Percentiles rank a stretch among this genome's conserved stretches.
These are phyloP conservation scores for Cololabis saira DNA, from an alignment of 2,113 vertebrate species.

Conservation along the genomic window DNA sequence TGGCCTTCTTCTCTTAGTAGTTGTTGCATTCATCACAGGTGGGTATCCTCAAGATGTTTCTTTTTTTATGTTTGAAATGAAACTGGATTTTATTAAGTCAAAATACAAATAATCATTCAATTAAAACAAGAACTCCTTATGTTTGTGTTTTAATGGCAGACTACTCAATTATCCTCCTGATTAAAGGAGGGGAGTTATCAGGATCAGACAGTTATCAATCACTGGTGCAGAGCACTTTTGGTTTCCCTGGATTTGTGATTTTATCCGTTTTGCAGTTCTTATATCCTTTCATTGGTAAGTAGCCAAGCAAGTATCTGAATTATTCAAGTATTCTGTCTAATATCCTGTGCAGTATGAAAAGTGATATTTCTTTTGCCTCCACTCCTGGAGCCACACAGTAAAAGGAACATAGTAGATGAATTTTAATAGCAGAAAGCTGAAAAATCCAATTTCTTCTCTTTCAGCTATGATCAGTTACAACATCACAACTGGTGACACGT, in stretches of 20 bases:
- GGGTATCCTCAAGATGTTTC: background rate
- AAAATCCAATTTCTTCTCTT: slow-evolving; percentile 46
- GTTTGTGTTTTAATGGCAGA: slow-evolving; percentile 78
- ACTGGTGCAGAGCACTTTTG: slow-evolving; percentile 89
- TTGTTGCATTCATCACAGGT: slow-evolving; percentile 91
- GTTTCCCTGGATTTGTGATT: slow-evolving; percentile 88
- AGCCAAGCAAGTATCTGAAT: background rate
- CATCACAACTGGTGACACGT: slow-evolving; percentile 92
- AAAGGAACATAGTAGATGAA: background rate
- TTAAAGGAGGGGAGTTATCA: slow-evolving; percentile 91
- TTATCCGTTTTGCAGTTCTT: slow-evolving; percentile 92
- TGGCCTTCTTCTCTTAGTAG: slow-evolving; percentile 88
- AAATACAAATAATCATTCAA: background rate
- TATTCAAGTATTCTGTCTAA: background rate
- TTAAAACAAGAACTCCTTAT: background rate
- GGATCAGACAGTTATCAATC: slow-evolving; percentile 91
- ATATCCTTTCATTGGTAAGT: slow-evolving; percentile 96
- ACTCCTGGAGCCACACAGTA: background rate
- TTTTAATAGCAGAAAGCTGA: background rate
- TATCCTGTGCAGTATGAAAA: background rate
- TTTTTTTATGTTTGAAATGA: background rate
- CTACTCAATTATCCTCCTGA: slow-evolving; percentile 93
- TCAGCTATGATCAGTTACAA: slow-evolving; percentile 98
- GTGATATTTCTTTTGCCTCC: background rate
- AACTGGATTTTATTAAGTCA: background rate